Base-by-base conservation (phyloP, 2,888 invertebrate genomes). In the Xestoiulus laeticollis region DNA sequence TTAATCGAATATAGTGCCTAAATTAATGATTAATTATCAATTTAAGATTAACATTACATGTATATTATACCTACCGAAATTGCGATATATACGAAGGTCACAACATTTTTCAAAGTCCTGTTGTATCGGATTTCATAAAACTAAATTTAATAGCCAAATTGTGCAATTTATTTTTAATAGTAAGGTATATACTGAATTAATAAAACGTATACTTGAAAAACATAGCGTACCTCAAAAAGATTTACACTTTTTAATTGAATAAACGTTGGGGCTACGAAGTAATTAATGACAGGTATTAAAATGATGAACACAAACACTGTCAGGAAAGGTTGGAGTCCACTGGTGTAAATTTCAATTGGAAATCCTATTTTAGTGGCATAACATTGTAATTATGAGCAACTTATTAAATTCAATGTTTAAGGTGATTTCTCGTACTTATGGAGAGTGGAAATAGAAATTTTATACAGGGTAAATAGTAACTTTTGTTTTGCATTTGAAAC, bases 81-180 rank as follows among this genome's bases (percentile, higher is more conserved):
- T 26, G 33, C 33, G 5, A 83, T 83, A 26, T 83, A 83, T 16
- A 83, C 32, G n/a, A 83, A 33, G 19, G 83, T 83, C 1, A 38
- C 83, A n/a, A 83, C 83, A 33, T 83, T 83, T 38, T 83, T 83
- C 14, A 83, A 83, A 33, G 83, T 38, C 33, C 33, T 83, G 33
- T 83, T 83, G n/a, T 83, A 83, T 32, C 83, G 83, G 16, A 38
- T 38, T 83, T 83, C 83, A 19, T 33, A 83, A 83, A 83, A 83
- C 83, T 83, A 10, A 30, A 83, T 19, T 30, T 30, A 19, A 82
- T 1, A 16, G 32, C 5, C 2, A 82, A 16, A 32, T 32, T 82
- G 5, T 82, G 2, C 68, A 68, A n/a, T 68, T 68, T 68, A 5
- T 26, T 5, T 22, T 68, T 68, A 68, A 22, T 8, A 68, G 8